These are phyloP conservation scores for Philotrypesis tridentata DNA, from an alignment of 1,140 invertebrate genomes.

Conservation along the genomic window DNA sequence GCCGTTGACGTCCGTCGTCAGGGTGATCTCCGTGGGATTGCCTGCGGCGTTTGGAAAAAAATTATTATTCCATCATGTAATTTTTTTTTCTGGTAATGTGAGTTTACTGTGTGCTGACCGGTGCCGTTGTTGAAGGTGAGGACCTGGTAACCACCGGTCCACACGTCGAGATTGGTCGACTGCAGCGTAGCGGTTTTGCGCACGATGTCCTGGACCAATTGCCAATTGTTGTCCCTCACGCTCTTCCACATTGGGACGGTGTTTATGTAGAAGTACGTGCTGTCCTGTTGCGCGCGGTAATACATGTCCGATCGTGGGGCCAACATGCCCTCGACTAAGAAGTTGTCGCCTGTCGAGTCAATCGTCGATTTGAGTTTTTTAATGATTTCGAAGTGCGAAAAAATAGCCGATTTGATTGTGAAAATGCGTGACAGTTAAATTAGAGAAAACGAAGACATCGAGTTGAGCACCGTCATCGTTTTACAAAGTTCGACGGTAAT, in stretches of 20 bases:
- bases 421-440: no score
- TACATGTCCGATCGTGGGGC: slow-evolving; percentile 58
- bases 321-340: slow-evolving; percentile 52
- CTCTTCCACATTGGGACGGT: slow-evolving; percentile 74
- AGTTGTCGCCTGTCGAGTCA: slow-evolving; percentile 4
- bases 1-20: slow-evolving; percentile 60
- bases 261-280: slow-evolving; percentile 37
- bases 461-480: no score
- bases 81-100: not conserved
- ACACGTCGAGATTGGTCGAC: slow-evolving; percentile 67
- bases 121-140: not conserved
- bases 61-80: no score
- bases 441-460: no score
- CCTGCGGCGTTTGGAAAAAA: not conserved
- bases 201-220: slow-evolving; percentile 69
- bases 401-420: no score
- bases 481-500: no score
- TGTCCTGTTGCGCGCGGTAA: slow-evolving; percentile 28
- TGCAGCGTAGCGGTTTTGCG: slow-evolving; percentile 61
- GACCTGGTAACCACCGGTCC: slow-evolving; percentile 68
- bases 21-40: not conserved
- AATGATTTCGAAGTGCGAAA: no score
- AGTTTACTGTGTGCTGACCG: not conserved
- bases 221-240: slow-evolving; percentile 81
- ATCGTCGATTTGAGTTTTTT: no score